phyloP scores from a whole-genome alignment of 2,888 invertebrate genomes.

The Nymphalis urticae region DNA sequence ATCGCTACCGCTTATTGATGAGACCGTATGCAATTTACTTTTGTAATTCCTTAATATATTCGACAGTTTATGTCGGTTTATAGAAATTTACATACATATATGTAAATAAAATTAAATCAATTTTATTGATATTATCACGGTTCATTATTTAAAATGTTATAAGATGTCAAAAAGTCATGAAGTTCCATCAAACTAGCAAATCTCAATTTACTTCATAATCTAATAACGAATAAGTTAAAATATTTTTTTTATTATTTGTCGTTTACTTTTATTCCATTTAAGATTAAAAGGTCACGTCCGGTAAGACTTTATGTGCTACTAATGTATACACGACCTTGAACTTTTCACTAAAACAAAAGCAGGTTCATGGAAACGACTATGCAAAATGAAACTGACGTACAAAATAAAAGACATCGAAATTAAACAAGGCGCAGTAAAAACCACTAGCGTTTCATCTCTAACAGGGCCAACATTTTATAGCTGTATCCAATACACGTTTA shows the following conservation, averaged over 20 bases:
- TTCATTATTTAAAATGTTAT: neutral
- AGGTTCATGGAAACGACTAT: neutral
- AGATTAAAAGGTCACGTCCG: no score
- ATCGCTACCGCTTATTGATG: slow-evolving; percentile 7
- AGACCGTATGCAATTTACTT: neutral
- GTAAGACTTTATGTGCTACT: no score
- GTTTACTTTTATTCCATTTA: no score
- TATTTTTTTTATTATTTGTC: no score
- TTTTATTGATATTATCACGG: neutral
- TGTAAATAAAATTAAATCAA: neutral
- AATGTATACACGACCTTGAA: neutral
- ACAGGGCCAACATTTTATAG: neutral
- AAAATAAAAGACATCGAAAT: neutral
- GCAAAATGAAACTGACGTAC: neutral
- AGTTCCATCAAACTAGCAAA: no score
- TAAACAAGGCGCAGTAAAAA: slow-evolving; percentile 2
- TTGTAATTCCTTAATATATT: neutral
- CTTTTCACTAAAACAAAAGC: neutral
- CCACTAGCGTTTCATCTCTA: neutral
- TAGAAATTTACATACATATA: neutral
- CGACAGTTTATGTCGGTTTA: neutral
- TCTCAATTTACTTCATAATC: no score
- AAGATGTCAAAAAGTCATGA: no score
- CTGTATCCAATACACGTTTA: neutral
- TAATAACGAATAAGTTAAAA: no score